Conservation (phyloP, 2,113 vertebrate species). For the Bubalus kerabau region DNA sequence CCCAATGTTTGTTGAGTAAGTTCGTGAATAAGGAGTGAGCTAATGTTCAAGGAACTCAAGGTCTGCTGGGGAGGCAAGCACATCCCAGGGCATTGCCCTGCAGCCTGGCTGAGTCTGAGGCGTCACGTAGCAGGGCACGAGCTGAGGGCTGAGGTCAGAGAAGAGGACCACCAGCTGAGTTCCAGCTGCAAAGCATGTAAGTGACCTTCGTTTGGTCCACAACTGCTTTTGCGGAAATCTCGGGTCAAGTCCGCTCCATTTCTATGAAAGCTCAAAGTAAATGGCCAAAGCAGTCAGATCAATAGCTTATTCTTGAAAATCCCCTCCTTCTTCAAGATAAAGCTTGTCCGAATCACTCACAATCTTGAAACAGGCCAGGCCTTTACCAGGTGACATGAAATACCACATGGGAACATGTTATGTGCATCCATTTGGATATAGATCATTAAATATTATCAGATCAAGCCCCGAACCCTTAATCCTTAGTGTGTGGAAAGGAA, state of each 20-base stretch:
- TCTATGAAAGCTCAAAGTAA: not conserved
- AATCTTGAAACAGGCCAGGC: not conserved
- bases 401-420: fast-evolving
- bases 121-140: fast-evolving
- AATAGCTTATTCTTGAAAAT: not conserved
- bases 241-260: not conserved
- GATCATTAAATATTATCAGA: not conserved
- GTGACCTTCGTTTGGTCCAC: fast-evolving
- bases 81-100: too few relatives aligned
- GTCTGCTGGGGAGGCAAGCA: not conserved
- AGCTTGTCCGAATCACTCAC: fast-evolving
- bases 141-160: too few relatives aligned
- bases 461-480: not conserved
- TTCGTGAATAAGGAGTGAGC: not conserved
- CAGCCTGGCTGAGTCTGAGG: fast-evolving
- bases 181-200: fast-evolving
- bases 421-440: fast-evolving
- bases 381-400: not conserved
- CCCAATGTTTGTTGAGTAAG: too few relatives aligned
- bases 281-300: not conserved
- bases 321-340: not conserved
- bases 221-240: not conserved
- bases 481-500: too few relatives aligned
- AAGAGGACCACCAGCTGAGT: fast-evolving
- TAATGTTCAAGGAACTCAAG: not conserved